Base-by-base conservation (phyloP, 2,888 invertebrate species). In the Arctia plantaginis region DNA sequence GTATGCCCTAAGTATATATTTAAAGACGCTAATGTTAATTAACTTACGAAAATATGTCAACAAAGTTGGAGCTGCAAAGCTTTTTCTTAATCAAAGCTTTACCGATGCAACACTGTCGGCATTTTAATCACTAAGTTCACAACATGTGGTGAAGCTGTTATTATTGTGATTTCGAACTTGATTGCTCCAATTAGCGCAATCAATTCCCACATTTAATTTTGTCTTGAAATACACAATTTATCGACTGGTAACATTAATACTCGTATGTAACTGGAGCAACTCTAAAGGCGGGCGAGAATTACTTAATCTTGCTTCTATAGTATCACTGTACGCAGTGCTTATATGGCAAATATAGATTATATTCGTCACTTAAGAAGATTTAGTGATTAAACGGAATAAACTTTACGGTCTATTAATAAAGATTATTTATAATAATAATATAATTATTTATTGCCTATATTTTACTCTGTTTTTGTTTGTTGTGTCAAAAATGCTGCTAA, bases 251-350 rank as follows among this genome's bases (percentile, higher is more conserved):
- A 67, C 30, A 67, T 44, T 67, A 44, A 30, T 67, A n/a, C n/a
- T n/a, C n/a, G n/a, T n/a, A 67, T 44, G 67, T 44, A 67, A 67
- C 67, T 67, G 12, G 67, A 27, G 41, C 66, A 27, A 44, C 15
- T 44, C n/a, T n/a, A 66, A 41, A 44, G 27, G 18, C 10, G 41
- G 1, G 20, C 30, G 20, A 15, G 20, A 44, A 30, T 44, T 30
- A 62, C 44, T 20, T 44, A 30, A 23, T 10, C n/a, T 67, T 30
- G 30, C n/a, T n/a, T n/a, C n/a, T n/a, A n/a, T n/a, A n/a, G n/a
- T n/a, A n/a, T n/a, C n/a, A n/a, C n/a, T n/a, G n/a, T n/a, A n/a
- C n/a, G n/a, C n/a, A n/a, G n/a, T n/a, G n/a, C 30, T 62, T 30
- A 6, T 1, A 30, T 62, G 30, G 30, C 13, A 62, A 30, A 62